These are phyloP conservation scores for Cynodonichthys magdalenae DNA, from an alignment of 2,797 vertebrate genomes.

Conservation along the genomic window DNA sequence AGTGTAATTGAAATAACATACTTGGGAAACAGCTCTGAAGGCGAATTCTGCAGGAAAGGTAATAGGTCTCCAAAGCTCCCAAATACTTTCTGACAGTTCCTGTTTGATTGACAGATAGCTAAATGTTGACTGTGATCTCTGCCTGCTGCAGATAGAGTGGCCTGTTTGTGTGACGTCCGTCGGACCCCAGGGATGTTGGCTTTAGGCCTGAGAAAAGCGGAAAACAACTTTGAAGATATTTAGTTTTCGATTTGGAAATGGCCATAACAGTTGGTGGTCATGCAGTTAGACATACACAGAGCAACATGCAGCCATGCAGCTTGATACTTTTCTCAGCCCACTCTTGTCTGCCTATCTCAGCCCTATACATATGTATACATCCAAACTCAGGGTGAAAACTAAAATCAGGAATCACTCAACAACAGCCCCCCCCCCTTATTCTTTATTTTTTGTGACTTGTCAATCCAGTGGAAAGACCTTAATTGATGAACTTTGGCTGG, in stretches of 20 bases:
- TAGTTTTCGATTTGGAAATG: constrained; percentile 57
- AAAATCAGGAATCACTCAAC: constrained; percentile 32
- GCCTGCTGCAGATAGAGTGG: constrained; percentile 44
- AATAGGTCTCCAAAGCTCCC: constrained; percentile 42
- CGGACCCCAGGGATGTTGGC: constrained; percentile 29
- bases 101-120: constrained; percentile 63
- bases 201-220: constrained; percentile 29
- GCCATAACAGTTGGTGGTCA: constrained; percentile 68
- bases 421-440: not conserved
- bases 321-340: constrained; percentile 60
- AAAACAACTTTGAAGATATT: constrained; percentile 57
- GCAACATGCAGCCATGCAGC: constrained; percentile 63
- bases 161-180: constrained; percentile 31
- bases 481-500: too few species aligned
- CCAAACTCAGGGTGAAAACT: constrained; percentile 30
- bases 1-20: constrained; percentile 52
- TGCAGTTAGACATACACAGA: constrained; percentile 72
- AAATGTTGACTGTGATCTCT: constrained; percentile 52
- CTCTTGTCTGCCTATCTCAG: constrained; percentile 51
- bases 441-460: too few species aligned
- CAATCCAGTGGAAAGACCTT: too few species aligned
- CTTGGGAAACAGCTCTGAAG: constrained; percentile 45
- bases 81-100: constrained; percentile 49
- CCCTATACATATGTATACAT: constrained; percentile 68
- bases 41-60: constrained; percentile 48